A percentile compares a stretch with the other conserved stretches of the same genome.
phyloP scores from a whole-genome alignment of 2,888 invertebrate genomes.

The Eulithis prunata region DNA sequence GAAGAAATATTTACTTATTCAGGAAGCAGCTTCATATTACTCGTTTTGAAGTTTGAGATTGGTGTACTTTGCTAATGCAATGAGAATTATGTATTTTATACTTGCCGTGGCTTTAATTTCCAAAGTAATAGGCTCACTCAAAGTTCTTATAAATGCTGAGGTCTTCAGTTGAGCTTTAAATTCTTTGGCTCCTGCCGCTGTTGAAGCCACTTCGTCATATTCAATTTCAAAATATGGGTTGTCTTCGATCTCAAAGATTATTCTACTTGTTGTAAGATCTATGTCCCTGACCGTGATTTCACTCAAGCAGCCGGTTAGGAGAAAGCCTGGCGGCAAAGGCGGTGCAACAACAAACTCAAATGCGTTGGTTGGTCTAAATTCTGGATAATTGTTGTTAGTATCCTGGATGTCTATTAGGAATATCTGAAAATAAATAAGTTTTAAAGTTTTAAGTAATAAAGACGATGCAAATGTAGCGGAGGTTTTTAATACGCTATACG shows the following conservation, averaged over 20 bases:
- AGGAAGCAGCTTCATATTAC: not conserved
- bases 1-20: not conserved
- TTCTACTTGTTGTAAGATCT: constrained; percentile 77
- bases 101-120: constrained; percentile 73
- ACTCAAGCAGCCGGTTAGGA: constrained; percentile 71
- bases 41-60: constrained; percentile 11
- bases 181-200: constrained; percentile 58
- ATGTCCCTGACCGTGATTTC: constrained; percentile 76
- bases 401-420: constrained; percentile 68
- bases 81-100: constrained; percentile 17
- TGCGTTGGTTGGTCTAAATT: constrained; percentile 56
- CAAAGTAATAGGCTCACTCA: constrained; percentile 62
- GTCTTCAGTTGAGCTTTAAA: constrained; percentile 66
- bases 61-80: constrained; percentile 2
- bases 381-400: constrained; percentile 79
- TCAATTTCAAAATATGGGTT: constrained; percentile 69
- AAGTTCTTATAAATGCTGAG: constrained; percentile 63
- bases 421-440: constrained; percentile 59
- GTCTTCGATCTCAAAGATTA: constrained; percentile 65
- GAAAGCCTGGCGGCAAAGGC: constrained; percentile 74
- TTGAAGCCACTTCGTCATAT: constrained; percentile 48
- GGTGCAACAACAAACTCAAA: constrained; percentile 73
- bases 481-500: too few species aligned
- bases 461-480: too few species aligned
- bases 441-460: not conserved